phyloP scores from a whole-genome alignment of 1,140 invertebrate genomes.

The Yoshiicerus persimilis region DNA sequence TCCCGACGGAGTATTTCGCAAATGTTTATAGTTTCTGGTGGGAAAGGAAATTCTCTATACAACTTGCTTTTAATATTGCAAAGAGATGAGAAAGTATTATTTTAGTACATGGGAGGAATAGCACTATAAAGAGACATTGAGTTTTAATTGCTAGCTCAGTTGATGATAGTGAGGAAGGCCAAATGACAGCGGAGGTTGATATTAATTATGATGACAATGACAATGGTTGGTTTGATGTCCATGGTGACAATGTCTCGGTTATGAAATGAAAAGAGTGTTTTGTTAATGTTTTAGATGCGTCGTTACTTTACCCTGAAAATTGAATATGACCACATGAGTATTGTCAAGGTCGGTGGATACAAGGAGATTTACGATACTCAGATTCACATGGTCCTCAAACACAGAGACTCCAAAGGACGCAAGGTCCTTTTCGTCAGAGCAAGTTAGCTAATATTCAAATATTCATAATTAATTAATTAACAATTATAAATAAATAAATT shows the following conservation, averaged over 20 bases:
- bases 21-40: too few species aligned
- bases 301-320: background rate
- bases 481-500: too few species aligned
- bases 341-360: background rate
- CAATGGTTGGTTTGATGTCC: background rate
- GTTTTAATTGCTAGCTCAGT: background rate
- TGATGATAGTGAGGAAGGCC: background rate
- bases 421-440: background rate
- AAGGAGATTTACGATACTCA: background rate
- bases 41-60: too few species aligned
- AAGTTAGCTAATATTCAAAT: background rate
- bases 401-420: background rate
- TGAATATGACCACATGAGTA: background rate
- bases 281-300: background rate
- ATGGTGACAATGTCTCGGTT: background rate
- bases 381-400: conserved; percentile 1
- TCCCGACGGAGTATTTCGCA: too few species aligned
- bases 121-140: background rate
- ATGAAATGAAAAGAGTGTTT: background rate
- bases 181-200: background rate
- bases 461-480: too few species aligned
- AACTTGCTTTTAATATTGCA: too few species aligned
- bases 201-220: background rate
- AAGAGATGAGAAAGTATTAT: too few species aligned
- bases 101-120: too few species aligned